Percentiles rank a stretch among this genome's conserved stretches.
Evolutionary conservation across 2,113 vertebrate species (phyloP).

Genomic region (Shinisaurus crocodilurus): DNA sequence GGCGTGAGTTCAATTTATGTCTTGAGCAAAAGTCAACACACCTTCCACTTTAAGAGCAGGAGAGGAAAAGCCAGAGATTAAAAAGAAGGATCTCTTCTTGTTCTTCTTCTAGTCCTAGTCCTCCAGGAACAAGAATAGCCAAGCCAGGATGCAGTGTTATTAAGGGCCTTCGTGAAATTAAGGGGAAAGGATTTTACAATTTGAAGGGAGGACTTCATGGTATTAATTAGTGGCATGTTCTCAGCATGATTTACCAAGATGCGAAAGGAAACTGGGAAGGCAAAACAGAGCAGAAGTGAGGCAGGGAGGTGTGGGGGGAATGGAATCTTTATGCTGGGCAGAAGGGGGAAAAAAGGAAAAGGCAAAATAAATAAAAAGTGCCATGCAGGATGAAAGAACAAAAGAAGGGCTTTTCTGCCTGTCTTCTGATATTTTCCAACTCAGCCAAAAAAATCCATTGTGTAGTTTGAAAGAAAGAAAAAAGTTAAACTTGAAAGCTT

Average conservation of each 20-base stretch:
- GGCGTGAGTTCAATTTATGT: conserved; percentile 51
- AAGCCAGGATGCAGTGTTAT: conserved; percentile 23
- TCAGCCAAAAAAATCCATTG: conserved; percentile 82
- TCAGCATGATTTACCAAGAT: conserved; percentile 34
- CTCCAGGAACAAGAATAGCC: conserved; percentile 12
- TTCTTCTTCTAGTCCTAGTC: neutral
- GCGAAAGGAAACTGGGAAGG: conserved; percentile 51
- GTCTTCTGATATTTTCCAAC: conserved; percentile 83
- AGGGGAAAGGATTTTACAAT: conserved; percentile 18
- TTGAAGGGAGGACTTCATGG: conserved; percentile 31
- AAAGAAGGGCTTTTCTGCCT: conserved; percentile 80
- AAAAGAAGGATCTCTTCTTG: conserved; percentile 20
- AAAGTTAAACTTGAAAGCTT: conserved; percentile 80
- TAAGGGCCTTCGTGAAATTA: conserved; percentile 26
- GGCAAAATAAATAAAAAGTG: conserved; percentile 27
- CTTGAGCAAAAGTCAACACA: conserved; percentile 52
- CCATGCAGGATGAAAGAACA: conserved; percentile 78
- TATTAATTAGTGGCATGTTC: conserved; percentile 61
- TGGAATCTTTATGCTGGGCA: conserved; percentile 73
- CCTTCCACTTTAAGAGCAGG: conserved; percentile 3
- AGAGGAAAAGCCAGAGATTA: conserved; percentile 37
- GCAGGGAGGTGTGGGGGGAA: conserved; percentile 7
- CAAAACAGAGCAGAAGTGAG: conserved; percentile 47
- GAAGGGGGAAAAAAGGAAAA: neutral
- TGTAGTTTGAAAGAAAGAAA: conserved; percentile 63